These are phyloP conservation scores for Menidia beryllina DNA, from an alignment of 2,113 vertebrate species.

Conservation along the genomic window DNA sequence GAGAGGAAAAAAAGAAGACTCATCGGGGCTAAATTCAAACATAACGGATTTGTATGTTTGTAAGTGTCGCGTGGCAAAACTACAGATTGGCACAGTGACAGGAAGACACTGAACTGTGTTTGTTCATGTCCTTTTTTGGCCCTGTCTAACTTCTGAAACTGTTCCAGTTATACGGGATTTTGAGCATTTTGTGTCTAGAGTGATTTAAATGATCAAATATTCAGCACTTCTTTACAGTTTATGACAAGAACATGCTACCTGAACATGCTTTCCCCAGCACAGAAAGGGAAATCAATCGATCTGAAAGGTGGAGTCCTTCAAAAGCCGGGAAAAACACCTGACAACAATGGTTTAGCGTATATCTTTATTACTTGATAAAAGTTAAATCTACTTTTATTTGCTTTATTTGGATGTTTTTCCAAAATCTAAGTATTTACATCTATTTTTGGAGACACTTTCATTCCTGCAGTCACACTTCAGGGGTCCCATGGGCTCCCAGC, in stretches of 20 bases:
- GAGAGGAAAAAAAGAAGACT: conserved; percentile 40
- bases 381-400: no score
- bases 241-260: no score
- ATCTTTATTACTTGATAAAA: no score
- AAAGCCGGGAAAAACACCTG: no score
- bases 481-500: neutral
- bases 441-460: neutral
- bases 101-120: conserved; percentile 4
- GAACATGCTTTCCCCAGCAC: no score
- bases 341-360: no score
- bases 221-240: neutral
- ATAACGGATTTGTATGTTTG: conserved; percentile 31
- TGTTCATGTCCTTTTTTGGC: neutral
- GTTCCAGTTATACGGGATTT: neutral
- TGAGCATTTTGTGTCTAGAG: neutral
- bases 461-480: neutral
- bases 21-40: conserved; percentile 46
- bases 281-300: no score
- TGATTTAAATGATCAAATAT: neutral
- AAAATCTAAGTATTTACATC: neutral
- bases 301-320: no score
- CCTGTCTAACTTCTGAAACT: neutral
- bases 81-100: conserved; percentile 29
- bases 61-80: conserved; percentile 55
- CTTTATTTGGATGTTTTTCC: no score